Base-by-base conservation (phyloP, 2,113 vertebrate genomes). In the Hippopotamus amphibius region DNA sequence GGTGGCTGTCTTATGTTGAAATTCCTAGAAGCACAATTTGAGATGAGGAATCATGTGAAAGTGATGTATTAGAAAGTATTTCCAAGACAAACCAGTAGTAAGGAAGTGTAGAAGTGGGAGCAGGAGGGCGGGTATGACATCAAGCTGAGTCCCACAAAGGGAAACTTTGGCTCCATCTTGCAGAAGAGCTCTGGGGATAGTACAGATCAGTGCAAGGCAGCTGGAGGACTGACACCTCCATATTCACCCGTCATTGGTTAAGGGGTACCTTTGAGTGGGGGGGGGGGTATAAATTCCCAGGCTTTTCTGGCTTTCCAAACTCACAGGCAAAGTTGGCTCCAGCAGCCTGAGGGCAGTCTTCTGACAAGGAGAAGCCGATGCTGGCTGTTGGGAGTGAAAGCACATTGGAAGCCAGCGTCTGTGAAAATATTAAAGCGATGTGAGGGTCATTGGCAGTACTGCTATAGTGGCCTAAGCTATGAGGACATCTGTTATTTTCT, bases 401-500 rank as follows among this genome's bases (percentile, higher is more conserved):
- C 71, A 50, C 15, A 17, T 17, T 59, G 86, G 71, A 63, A 87
- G 63, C n/a, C 33, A 24, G 48, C 37, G 5, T 33, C 41, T 48
- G 19, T 21, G 71, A 46, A 66, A 76, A 82, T 81, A 53, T 30
- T 68, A 43, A 81, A 59, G 48, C 28, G 33, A 71, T 63, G 68
- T 50, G 77, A 79, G 33, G 19, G 37, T 46, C 46, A 65, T 33
- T 55, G 72, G 37, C 12, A 83, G 63, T 3, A 0, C 21, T 24
- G n/a, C 80, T 33, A 24, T 2, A 28, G 12, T 53, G 43, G 72
- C 86, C 30, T 53, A 77, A 94, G 17, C 74, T 71, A 3, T 61
- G 61, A 91, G 41, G 63, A 77, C 79, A 80, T 93, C 77, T 93
- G 59, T 69, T 96, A 46, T 97, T 93, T 91, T 90, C 57, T 92